Conservation (phyloP, 2,113 vertebrate genomes). For the Antigone vipio region DNA sequence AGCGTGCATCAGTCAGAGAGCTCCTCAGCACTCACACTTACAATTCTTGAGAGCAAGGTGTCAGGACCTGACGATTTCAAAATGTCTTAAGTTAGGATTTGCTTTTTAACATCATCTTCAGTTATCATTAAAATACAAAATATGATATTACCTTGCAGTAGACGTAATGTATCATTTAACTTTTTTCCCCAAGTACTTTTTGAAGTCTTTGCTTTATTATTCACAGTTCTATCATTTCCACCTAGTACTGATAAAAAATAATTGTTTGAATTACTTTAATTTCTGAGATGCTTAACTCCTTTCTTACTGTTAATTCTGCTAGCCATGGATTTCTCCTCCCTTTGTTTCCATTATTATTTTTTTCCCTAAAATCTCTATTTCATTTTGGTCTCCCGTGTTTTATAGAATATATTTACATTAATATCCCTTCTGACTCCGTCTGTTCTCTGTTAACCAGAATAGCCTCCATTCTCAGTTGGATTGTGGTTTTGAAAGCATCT, state of each 20-base stretch:
- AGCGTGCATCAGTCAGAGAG: neutral
- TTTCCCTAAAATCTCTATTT: neutral
- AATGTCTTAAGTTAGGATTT: neutral
- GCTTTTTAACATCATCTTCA: neutral
- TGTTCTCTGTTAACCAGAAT: conserved; percentile 37
- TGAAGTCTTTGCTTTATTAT: neutral
- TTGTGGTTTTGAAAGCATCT: conserved; percentile 14
- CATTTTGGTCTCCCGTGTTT: neutral
- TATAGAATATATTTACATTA: neutral
- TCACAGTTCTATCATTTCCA: neutral
- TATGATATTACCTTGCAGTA: neutral
- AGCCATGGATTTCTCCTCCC: neutral
- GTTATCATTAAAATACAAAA: neutral
- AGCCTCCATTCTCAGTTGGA: neutral
- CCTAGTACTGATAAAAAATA: neutral
- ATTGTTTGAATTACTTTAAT: neutral
- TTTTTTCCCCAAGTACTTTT: neutral
- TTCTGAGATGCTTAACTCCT: neutral
- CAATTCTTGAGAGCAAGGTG: neutral
- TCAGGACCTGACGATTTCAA: neutral
- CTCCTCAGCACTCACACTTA: neutral
- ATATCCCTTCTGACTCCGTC: neutral
- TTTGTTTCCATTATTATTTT: neutral
- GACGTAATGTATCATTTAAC: neutral
- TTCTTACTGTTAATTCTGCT: neutral